Conservation (phyloP, 2,888 invertebrate species). For the Hemaris fuciformis region DNA sequence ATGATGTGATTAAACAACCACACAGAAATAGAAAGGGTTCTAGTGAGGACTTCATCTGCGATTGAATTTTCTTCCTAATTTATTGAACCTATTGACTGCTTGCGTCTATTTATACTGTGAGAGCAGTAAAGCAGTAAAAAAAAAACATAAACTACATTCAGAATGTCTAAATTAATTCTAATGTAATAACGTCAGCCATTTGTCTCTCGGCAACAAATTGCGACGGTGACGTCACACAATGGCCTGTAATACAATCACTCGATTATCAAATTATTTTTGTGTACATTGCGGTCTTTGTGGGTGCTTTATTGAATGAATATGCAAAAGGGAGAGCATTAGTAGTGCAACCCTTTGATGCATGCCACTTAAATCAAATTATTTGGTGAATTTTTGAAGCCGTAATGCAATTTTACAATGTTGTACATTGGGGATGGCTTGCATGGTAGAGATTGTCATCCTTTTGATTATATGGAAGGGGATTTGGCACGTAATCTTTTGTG, state of each 20-base stretch:
- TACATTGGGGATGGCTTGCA: not conserved
- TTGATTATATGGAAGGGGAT: not conserved
- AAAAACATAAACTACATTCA: too few relatives aligned
- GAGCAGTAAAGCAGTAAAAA: too few relatives aligned
- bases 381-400: conserved; percentile 1
- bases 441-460: not conserved
- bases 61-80: too few relatives aligned
- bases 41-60: too few relatives aligned
- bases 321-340: not conserved
- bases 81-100: too few relatives aligned
- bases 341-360: conserved; percentile 15
- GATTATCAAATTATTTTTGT: conserved; percentile 66
- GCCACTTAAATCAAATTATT: conserved; percentile 12
- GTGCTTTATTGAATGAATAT: conserved; percentile 27
- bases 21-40: too few relatives aligned
- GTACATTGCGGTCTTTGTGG: conserved; percentile 47
- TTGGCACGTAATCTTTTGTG: not conserved
- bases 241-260: conserved; percentile 60
- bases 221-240: conserved; percentile 54
- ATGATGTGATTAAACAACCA: too few relatives aligned
- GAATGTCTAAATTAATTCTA: not conserved
- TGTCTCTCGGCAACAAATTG: conserved; percentile 39
- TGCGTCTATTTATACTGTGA: too few relatives aligned
- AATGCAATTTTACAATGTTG: not conserved
- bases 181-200: not conserved